Base-by-base conservation (phyloP, 2,888 invertebrate species). In the Steinernema carpocapsae region DNA sequence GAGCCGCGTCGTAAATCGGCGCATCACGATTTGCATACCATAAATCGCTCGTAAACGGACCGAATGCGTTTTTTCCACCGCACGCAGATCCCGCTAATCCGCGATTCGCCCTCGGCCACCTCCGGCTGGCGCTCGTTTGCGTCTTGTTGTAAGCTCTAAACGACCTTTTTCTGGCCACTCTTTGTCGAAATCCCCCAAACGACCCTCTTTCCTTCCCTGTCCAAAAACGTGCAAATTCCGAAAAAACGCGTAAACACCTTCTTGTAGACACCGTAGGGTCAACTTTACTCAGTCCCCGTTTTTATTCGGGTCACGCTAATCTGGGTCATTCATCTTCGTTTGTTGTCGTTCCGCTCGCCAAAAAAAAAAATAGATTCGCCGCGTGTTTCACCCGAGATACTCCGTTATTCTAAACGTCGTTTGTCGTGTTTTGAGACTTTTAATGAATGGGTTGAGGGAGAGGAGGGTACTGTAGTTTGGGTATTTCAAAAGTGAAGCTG, bases 301-400 rank as follows among this genome's bases (percentile, higher is more conserved):
- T 56, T 56, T 56, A 26, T 56, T 56, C 56, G 56, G 64, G 64
- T 64, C 64, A 64, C 64, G 64, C 64, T 64, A 64, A 64, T 64
- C 32, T 64, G 17, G 64, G 64, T 32, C 64, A 32, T 64, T 32
- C 4, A 26, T 64, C 64, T 64, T 64, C 64, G 32, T 64, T 56
- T 26, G 22, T 26, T 26, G 64, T 29, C 17, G 22, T 64, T 19
- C 26, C 64, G 64, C 26, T 64, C 64, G 12, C 64, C 4, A 64
- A 64, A 64, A 64, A 32, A n/a, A n/a, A n/a, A n/a, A n/a, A n/a
- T n/a, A 26, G 32, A 64, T 12, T 64, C 64, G 64, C 64, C 32
- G 10, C 64, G 64, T 64, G 64, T 64, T 64, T 64, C 17, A 10
- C 26, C 56, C 56, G 24, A 37, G 37, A 4, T 56, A 19, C 48